Conservation (phyloP, 2,888 invertebrate species). For the Hemistola chrysoprasaria region DNA sequence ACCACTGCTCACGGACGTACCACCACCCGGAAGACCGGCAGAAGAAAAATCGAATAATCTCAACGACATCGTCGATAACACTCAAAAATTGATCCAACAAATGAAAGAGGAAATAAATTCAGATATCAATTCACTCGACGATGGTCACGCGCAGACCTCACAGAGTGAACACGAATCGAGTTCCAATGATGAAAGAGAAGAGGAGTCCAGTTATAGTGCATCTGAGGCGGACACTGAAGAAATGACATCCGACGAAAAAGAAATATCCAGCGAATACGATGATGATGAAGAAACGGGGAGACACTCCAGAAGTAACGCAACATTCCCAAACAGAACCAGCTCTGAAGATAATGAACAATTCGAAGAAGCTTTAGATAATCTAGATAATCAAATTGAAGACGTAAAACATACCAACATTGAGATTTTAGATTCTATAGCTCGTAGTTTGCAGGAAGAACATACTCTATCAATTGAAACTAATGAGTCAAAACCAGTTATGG, state of each 20-base stretch:
- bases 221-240: slow-evolving; percentile 60
- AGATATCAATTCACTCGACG: slow-evolving; percentile 79
- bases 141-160: slow-evolving; percentile 57
- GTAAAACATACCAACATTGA: slow-evolving; percentile 68
- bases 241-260: slow-evolving; percentile 61
- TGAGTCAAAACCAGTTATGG: slow-evolving; percentile 24
- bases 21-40: slow-evolving; percentile 1
- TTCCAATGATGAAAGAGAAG: slow-evolving; percentile 60
- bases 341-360: slow-evolving; percentile 76
- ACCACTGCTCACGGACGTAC: background rate
- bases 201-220: slow-evolving; percentile 76
- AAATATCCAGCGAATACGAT: slow-evolving; percentile 48
- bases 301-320: slow-evolving; percentile 20
- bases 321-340: slow-evolving; percentile 51
- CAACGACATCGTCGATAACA: slow-evolving; percentile 82
- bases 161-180: slow-evolving; percentile 70
- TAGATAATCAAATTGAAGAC: slow-evolving; percentile 62
- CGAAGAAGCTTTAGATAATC: slow-evolving; percentile 75
- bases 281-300: slow-evolving; percentile 34
- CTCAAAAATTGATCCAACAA: slow-evolving; percentile 84
- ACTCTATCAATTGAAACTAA: slow-evolving; percentile 47
- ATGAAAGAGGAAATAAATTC: slow-evolving; percentile 85
- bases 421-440: slow-evolving; percentile 71
- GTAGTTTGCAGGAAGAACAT: slow-evolving; percentile 68
- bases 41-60: slow-evolving; percentile 64